phyloP scores from a whole-genome alignment of 2,797 vertebrate genomes.

The Clarias fuscus region DNA sequence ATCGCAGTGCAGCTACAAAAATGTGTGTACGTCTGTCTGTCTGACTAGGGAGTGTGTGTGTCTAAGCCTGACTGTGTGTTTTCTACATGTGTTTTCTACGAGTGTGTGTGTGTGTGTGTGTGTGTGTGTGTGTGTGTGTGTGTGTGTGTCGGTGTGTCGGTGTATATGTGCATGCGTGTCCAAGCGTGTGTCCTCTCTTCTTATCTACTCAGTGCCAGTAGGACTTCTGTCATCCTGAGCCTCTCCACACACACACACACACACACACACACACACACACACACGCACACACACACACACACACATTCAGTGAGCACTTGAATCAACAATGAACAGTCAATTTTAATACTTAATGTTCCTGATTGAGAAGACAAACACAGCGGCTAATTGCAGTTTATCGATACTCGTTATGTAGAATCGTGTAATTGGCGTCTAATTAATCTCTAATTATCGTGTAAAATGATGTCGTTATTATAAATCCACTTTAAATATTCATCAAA shows the following conservation, averaged over 20 bases:
- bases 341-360: conserved; percentile 1
- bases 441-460: conserved; percentile 2
- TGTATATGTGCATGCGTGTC: neutral
- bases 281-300: neutral
- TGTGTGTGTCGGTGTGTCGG: neutral
- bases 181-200: conserved; percentile 4
- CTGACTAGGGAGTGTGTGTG: neutral
- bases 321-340: neutral
- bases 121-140: conserved; percentile 9
- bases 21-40: neutral
- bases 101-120: conserved; percentile 6
- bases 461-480: neutral
- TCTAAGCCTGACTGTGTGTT: neutral
- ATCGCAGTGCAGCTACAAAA: neutral
- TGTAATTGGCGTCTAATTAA: conserved; percentile 13
- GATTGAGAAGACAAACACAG: neutral
- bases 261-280: neutral
- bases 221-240: conserved; percentile 15
- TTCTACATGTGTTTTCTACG: too few species aligned
- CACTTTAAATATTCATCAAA: neutral
- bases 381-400: conserved; percentile 8
- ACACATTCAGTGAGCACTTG: neutral
- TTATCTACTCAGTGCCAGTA: conserved; percentile 38
- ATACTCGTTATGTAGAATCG: neutral
- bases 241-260: neutral